Conservation (phyloP, 1,140 invertebrate species). For the Sesamia nonagrioides region DNA sequence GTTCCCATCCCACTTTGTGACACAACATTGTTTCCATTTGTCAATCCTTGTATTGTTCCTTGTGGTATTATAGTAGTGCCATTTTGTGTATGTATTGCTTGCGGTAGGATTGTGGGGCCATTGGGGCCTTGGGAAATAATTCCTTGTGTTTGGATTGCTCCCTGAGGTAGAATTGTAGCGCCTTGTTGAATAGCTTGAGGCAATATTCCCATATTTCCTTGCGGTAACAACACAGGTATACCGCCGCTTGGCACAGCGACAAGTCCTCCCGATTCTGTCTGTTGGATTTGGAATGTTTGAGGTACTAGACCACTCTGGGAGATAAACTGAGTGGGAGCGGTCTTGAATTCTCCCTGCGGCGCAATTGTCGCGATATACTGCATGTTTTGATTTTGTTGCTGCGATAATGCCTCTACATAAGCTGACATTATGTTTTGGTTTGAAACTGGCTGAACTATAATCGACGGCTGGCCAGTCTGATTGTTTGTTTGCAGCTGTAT, state of each 20-base stretch:
- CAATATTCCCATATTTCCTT: conserved; percentile 85
- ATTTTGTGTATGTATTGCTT: conserved; percentile 86
- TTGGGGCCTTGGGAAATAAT: conserved; percentile 86
- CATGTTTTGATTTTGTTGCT: conserved; percentile 90
- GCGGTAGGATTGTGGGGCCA: conserved; percentile 84
- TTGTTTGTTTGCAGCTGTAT: conserved; percentile 86
- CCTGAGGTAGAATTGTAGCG: conserved; percentile 83
- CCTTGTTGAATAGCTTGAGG: conserved; percentile 85
- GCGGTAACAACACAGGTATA: conserved; percentile 88
- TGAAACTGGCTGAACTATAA: conserved; percentile 90
- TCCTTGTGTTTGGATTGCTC: conserved; percentile 87
- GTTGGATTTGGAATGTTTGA: conserved; percentile 89
- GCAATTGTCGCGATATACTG: conserved; percentile 91
- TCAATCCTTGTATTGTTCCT: conserved; percentile 83
- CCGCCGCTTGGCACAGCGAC: conserved; percentile 89
- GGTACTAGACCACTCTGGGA: conserved; percentile 88
- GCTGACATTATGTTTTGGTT: conserved; percentile 91
- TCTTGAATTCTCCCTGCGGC: conserved; percentile 88
- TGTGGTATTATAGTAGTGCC: conserved; percentile 85
- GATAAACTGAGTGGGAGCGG: conserved; percentile 88
- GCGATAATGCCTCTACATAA: conserved; percentile 90
- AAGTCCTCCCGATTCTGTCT: conserved; percentile 89
- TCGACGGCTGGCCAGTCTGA: conserved; percentile 87
- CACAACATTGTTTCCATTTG: conserved; percentile 81
- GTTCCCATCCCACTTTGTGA: conserved; percentile 83